Evolutionary conservation across 2,113 vertebrate species (phyloP).

Genomic region (Phylloscopus trochiloides): DNA sequence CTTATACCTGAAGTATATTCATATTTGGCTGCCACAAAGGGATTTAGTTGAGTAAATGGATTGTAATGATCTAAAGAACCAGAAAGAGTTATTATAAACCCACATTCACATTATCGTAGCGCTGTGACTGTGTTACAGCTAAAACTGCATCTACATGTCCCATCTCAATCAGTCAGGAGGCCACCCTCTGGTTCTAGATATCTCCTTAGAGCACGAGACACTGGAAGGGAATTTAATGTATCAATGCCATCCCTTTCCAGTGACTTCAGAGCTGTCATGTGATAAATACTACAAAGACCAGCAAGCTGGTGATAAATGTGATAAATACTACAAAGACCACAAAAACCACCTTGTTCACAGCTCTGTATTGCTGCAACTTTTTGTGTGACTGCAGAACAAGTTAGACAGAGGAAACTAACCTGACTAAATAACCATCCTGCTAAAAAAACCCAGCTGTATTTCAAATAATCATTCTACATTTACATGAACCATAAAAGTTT

Average conservation of each 20-base stretch:
- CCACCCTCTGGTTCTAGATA: background rate
- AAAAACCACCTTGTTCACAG: background rate
- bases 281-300: background rate
- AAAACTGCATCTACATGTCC: background rate
- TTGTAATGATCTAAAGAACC: slow-evolving; percentile 88
- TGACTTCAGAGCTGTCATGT: background rate
- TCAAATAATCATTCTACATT: background rate
- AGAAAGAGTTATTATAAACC: slow-evolving; percentile 68
- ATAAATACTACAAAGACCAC: background rate
- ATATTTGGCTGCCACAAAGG: slow-evolving; percentile 82
- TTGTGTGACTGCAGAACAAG: background rate
- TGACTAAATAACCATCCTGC: rapidly evolving
- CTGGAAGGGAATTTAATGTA: background rate
- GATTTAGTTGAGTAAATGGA: slow-evolving; percentile 86
- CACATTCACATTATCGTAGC: background rate
- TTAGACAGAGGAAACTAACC: background rate
- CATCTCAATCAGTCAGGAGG: background rate
- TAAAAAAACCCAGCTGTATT: background rate
- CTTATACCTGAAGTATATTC: slow-evolving; percentile 86
- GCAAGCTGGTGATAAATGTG: no score
- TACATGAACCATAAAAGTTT: background rate
- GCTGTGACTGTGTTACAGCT: background rate
- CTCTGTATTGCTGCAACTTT: background rate
- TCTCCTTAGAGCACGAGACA: background rate
- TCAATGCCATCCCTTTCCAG: background rate